Conservation (phyloP, 37 sponge, comb jelly and placozoan genomes). For the Agelas oroides region DNA sequence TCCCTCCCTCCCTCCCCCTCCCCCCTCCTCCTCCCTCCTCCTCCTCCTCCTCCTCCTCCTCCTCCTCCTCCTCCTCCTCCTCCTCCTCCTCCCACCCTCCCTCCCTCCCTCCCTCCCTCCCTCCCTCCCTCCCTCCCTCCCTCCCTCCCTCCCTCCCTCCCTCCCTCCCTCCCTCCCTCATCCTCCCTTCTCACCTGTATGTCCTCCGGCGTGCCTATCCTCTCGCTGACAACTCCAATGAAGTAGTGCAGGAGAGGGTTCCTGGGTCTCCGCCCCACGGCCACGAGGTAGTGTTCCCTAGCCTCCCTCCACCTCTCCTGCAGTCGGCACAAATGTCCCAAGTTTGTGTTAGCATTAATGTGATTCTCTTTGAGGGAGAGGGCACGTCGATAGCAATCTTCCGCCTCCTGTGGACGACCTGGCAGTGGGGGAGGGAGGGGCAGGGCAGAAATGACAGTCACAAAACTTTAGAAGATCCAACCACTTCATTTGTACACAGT, state of each 20-base stretch:
- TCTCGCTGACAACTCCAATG: constrained; percentile 51
- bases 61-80: no score
- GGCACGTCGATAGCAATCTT: constrained; percentile 69
- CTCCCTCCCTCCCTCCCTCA: no score
- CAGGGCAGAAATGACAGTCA: neutral
- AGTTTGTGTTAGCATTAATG: constrained; percentile 75
- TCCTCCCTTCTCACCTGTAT: constrained; percentile 27
- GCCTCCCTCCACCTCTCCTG: constrained; percentile 85
- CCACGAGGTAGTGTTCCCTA: constrained; percentile 42
- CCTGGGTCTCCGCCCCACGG: constrained; percentile 51
- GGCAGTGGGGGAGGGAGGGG: neutral
- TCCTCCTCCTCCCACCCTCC: no score
- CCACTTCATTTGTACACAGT: neutral
- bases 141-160: no score
- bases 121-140: no score
- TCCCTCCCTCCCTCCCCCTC: no score
- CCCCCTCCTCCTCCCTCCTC: no score
- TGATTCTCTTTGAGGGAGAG: constrained; percentile 70
- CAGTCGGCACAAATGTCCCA: constrained; percentile 77
- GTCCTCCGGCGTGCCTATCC: constrained; percentile 30
- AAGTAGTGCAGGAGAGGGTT: constrained; percentile 43
- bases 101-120: no score
- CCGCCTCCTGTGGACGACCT: constrained; percentile 71
- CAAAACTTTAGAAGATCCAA: neutral
- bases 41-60: no score